Evolutionary conservation across 2,888 invertebrate genomes (phyloP).

Genomic region (Colostygia pectinataria): DNA sequence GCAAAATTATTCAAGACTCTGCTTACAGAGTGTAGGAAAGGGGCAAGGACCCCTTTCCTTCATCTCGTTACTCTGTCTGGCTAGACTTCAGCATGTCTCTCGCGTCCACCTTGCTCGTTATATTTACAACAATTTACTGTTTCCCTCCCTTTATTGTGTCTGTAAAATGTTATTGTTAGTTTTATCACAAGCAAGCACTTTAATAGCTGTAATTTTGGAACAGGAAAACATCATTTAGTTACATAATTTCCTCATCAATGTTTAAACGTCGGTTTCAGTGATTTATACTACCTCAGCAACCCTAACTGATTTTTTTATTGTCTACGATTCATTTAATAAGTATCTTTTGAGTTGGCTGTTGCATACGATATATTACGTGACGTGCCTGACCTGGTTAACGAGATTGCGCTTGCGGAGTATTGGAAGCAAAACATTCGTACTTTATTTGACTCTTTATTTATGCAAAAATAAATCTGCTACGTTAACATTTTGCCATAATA

Average conservation of each 20-base stretch:
- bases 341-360: conserved; percentile 34
- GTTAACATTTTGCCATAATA: conserved; percentile 19
- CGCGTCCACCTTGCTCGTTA: conserved; percentile 5
- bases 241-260: conserved; percentile 6
- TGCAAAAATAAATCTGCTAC: conserved; percentile 38
- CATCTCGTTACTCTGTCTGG: conserved; percentile 14
- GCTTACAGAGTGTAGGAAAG: too few relatives aligned
- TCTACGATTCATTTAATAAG: neutral
- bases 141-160: too few relatives aligned
- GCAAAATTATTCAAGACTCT: conserved; percentile 18
- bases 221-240: conserved; percentile 8
- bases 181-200: too few relatives aligned
- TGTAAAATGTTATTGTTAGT: too few relatives aligned
- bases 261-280: conserved; percentile 25
- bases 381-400: conserved; percentile 54
- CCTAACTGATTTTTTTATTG: conserved; percentile 29
- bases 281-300: conserved; percentile 34
- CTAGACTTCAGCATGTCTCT: conserved; percentile 12
- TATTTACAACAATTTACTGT: conserved; percentile 2
- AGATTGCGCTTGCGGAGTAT: conserved; percentile 46
- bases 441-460: conserved; percentile 25
- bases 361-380: conserved; percentile 27
- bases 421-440: conserved; percentile 37
- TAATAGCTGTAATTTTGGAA: neutral
- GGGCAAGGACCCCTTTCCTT: conserved; percentile 1